phyloP scores from a whole-genome alignment of 2,113 vertebrate genomes.

The Podocnemis expansa region DNA sequence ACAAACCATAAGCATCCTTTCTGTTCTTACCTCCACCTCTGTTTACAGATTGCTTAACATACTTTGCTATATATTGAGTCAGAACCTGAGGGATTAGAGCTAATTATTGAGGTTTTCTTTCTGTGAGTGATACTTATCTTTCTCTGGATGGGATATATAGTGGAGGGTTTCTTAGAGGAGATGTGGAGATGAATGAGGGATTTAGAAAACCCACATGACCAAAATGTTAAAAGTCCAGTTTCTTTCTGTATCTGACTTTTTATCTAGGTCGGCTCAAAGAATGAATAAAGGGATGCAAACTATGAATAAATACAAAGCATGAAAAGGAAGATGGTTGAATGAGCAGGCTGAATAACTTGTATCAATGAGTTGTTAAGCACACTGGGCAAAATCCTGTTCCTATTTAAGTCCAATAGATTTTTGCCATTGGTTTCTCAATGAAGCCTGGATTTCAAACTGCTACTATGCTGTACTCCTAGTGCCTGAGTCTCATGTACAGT shows the following conservation, averaged over 20 bases:
- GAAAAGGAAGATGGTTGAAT: not conserved
- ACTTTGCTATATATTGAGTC: not conserved
- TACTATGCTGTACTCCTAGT: not conserved
- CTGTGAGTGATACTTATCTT: rapidly evolving
- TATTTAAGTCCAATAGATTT: not conserved
- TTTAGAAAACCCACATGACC: not conserved
- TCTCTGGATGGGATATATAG: rapidly evolving
- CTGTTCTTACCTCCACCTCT: not conserved
- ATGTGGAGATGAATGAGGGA: not conserved
- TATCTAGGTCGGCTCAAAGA: not conserved
- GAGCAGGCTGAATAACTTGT: not conserved
- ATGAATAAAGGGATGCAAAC: not conserved
- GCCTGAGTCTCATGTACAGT: not conserved
- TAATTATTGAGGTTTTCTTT: not conserved
- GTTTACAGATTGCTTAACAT: not conserved
- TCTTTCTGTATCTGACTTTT: not conserved
- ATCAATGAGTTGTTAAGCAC: not conserved
- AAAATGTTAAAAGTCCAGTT: not conserved
- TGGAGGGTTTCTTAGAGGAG: not conserved
- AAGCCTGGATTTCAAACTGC: not conserved
- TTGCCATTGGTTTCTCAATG: not conserved
- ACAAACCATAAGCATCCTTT: not conserved
- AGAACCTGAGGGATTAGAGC: not conserved
- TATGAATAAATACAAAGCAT: constrained; percentile 3
- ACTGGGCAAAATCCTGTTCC: not conserved